Evolutionary conservation across 2,888 invertebrate genomes (phyloP), one percentile per base, ranked within the genome.

Genomic region (Lacanobia wlatinum): DNA sequence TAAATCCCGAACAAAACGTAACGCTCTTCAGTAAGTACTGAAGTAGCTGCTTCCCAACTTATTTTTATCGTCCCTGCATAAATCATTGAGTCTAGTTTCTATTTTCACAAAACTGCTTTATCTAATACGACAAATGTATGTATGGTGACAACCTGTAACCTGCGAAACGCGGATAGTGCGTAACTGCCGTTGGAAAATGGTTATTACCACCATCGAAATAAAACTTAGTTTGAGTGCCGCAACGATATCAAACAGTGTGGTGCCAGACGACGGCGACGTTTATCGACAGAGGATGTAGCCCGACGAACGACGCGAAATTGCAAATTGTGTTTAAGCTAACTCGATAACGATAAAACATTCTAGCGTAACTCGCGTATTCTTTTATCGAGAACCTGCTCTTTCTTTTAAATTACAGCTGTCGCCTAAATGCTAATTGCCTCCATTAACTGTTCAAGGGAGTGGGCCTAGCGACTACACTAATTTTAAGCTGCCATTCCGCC

Each of bases 231-330:
- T 73, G 64, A 80, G 71, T 82, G 67, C 68, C 69, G 76, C 73
- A 64, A 69, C 77, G 73, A 83, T 84, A 81, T 84, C 80, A 83
- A 82, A 84, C 82, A 80, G 83, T 76, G 81, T 79, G 79, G 78
- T 85, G 80, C 82, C 76, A 80, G 85, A 75, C 82, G 85, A 83
- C 86, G 85, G 75, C 82, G 80, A 73, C 84, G 83, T 91, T 92
- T 93, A 94, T 94, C 92, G 91, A 88, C 83, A 91, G 87, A 92
- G 92, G 92, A 93, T 93, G 91, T 91, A 89, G 86, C 89, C 85
- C 86, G 89, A 86, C 87, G 86, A 88, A 87, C 88, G 88, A 89
- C 86, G 86, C 87, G 85, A 92, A 93, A 93, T 92, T 92, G 92
- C 91, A 92, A 93, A 92, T 92, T 92, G 90, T 88, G 89, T 94